Conservation (phyloP, 1,140 invertebrate genomes). For the Drosophila rhopaloa region DNA sequence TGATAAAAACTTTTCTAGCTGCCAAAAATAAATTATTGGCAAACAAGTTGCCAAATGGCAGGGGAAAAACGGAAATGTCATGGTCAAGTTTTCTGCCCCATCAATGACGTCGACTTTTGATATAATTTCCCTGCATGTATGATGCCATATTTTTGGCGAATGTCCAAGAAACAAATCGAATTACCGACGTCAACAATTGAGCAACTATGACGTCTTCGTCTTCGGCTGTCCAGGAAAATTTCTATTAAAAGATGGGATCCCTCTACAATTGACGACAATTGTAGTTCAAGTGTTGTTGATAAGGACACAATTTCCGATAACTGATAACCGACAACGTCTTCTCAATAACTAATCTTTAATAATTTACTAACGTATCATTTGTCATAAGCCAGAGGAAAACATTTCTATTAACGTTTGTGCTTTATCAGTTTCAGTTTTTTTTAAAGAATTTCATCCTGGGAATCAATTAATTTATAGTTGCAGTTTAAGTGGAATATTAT, state of each 20-base stretch:
- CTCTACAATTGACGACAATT: conserved; percentile 39
- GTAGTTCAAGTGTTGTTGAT: conserved; percentile 23
- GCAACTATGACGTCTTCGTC: conserved; percentile 22
- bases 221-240: neutral
- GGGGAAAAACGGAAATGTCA: neutral
- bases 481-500: conserved; percentile 13
- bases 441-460: neutral
- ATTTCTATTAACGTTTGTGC: neutral
- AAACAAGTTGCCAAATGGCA: neutral
- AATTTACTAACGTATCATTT: conserved; percentile 21
- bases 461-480: conserved; percentile 12
- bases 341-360: conserved; percentile 21
- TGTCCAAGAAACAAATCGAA: conserved; percentile 20
- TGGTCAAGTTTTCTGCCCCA: conserved; percentile 1
- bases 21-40: conserved; percentile 1
- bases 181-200: conserved; percentile 19
- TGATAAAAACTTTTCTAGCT: conserved; percentile 11
- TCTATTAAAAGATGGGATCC: conserved; percentile 6
- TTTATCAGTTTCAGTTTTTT: neutral
- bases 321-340: conserved; percentile 4
- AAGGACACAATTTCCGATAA: conserved; percentile 18
- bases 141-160: conserved; percentile 19
- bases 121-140: conserved; percentile 3
- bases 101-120: conserved; percentile 25
- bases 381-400: neutral